phyloP scores from a whole-genome alignment of 1,140 invertebrate species.

The Venustaconcha ellipsiformis region DNA sequence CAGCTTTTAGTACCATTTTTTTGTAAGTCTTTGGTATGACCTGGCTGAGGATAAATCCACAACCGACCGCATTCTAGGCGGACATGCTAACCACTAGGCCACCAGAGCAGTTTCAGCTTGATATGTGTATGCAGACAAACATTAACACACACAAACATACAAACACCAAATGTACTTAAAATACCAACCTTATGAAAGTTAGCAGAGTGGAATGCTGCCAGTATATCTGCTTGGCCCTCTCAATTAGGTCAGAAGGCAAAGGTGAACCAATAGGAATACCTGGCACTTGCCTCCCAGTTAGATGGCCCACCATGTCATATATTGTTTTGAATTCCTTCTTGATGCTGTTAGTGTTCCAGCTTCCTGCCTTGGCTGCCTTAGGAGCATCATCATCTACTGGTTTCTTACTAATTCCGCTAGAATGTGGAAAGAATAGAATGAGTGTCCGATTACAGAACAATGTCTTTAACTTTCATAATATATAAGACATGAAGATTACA shows the following conservation, averaged over 20 bases:
- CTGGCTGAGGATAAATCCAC: too few relatives aligned
- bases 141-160: too few relatives aligned
- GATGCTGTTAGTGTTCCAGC: conserved; percentile 47
- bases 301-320: conserved; percentile 67
- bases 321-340: conserved; percentile 66
- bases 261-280: conserved; percentile 64
- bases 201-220: conserved; percentile 68
- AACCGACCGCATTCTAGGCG: too few relatives aligned
- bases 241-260: conserved; percentile 60
- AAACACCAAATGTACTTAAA: not conserved
- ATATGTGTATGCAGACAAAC: too few relatives aligned
- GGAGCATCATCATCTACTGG: conserved; percentile 40
- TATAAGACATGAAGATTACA: too few relatives aligned
- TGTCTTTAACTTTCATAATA: too few relatives aligned
- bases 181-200: conserved; percentile 66
- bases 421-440: not conserved
- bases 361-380: conserved; percentile 36
- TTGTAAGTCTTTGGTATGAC: too few relatives aligned
- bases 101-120: too few relatives aligned
- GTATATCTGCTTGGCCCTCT: conserved; percentile 67
- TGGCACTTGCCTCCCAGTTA: conserved; percentile 62
- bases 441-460: too few relatives aligned
- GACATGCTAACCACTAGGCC: too few relatives aligned
- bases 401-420: conserved; percentile 56
- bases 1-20: too few relatives aligned